A percentile compares a stretch with the other conserved stretches of the same genome.
Evolutionary conservation across 2,888 invertebrate species (phyloP).

Genomic region (Drosophila trichaetosa): DNA sequence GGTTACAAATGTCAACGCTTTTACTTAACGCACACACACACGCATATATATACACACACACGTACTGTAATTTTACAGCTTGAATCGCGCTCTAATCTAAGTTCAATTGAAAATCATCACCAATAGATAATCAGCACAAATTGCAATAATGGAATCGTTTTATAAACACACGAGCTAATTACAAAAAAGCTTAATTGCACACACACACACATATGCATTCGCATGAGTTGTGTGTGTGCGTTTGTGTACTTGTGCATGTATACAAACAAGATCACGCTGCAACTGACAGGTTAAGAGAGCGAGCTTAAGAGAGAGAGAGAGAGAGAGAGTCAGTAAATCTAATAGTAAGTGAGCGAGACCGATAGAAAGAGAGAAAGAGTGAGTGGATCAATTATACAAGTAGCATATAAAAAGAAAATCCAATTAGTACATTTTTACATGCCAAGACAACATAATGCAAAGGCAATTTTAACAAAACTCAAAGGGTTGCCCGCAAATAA

Average conservation of each 20-base stretch:
- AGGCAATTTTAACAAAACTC: conserved; percentile 66
- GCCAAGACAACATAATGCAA: conserved; percentile 53
- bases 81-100: conserved; percentile 53
- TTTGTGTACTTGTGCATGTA: conserved; percentile 8
- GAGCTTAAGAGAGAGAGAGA: conserved; percentile 21
- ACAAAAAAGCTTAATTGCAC: conserved; percentile 35
- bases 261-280: conserved; percentile 48
- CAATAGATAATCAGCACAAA: conserved; percentile 52
- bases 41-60: conserved; percentile 1
- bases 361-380: conserved; percentile 2
- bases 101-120: conserved; percentile 63
- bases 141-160: conserved; percentile 45
- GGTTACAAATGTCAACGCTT: conserved; percentile 58
- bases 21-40: conserved; percentile 7
- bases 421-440: conserved; percentile 66
- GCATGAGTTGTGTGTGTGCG: neutral
- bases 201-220: conserved; percentile 2
- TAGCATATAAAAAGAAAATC: conserved; percentile 51
- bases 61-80: conserved; percentile 12
- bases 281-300: conserved; percentile 42
- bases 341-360: conserved; percentile 7
- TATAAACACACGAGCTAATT: conserved; percentile 48
- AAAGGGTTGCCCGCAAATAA: conserved; percentile 67
- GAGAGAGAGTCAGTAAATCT: conserved; percentile 1
- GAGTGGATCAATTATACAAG: conserved; percentile 52